Base-by-base conservation (phyloP, 2,888 invertebrate species). In the Synanthedon andrenaeformis region DNA sequence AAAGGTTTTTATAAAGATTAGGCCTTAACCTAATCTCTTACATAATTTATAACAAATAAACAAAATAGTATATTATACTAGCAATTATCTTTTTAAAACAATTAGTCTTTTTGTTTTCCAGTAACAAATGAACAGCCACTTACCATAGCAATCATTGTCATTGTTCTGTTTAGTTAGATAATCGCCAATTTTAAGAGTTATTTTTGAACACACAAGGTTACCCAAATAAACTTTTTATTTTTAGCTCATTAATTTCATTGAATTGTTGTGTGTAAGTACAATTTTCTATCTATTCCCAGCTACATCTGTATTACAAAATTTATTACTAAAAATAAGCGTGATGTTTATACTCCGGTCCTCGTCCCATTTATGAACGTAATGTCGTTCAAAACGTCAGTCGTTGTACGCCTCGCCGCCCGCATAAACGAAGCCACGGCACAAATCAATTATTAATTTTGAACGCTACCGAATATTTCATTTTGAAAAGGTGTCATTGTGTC, bases 401-500 rank as follows among this genome's bases (percentile, higher is more conserved):
- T 56, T 63, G 59, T 60, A 64, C 61, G 60, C 61, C 63, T 53
- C 57, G 51, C 42, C 45, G 41, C 52, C 50, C 59, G 65, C 60
- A 57, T 63, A 60, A 59, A 61, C 59, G 59, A 60, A 58, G 35
- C 35, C 19, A 60, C 58, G 63, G 64, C 58, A 62, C 60, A 59
- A 62, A 65, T 65, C 63, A 62, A 64, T 64, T 65, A 59, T 35
- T 48, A 41, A 11, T 64, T 68, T 66, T 60, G 65, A 67, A 66
- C 70, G 63, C 64, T 62, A 57, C 64, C 57, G 59, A 69, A 66
- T 67, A 59, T 12, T 45, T 45, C 5, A 51, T 13, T 28, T 13
- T 49, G 19, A 67, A 63, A 67, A 65, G 66, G 71, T 73, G 72
- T 58, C 70, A 69, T 71, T 73, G 72, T 74, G 74, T 66, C 66